Evolutionary conservation across 1,140 invertebrate species (phyloP).

Genomic region (Sycophaga agraensis): DNA sequence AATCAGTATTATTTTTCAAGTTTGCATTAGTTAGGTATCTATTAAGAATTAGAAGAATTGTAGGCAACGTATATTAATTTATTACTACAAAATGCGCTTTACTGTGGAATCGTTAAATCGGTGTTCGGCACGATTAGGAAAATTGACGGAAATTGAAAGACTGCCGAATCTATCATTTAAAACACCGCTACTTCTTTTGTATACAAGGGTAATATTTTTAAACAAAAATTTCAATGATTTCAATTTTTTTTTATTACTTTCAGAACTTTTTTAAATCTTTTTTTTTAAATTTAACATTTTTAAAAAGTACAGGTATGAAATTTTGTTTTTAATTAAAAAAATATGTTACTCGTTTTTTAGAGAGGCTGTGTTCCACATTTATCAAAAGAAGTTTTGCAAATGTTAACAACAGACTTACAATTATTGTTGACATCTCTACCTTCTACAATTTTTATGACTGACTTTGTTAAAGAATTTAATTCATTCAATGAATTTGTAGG

Average conservation of each 20-base stretch:
- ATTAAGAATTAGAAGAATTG: too few species aligned
- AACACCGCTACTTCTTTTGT: slow-evolving; percentile 60
- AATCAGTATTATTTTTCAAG: too few species aligned
- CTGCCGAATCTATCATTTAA: slow-evolving; percentile 51
- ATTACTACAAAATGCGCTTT: too few species aligned
- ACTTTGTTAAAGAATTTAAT: slow-evolving; percentile 57
- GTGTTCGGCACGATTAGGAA: slow-evolving; percentile 59
- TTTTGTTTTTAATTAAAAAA: slow-evolving; percentile 5
- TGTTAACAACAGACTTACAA: slow-evolving; percentile 56
- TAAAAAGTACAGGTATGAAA: background rate
- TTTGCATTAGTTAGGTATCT: too few species aligned
- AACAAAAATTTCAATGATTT: background rate
- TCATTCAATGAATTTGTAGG: slow-evolving; percentile 63
- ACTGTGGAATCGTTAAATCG: too few species aligned
- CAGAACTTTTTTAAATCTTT: background rate
- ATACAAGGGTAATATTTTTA: slow-evolving; percentile 56
- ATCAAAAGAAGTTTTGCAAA: slow-evolving; percentile 66
- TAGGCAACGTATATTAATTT: too few species aligned
- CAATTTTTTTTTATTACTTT: background rate
- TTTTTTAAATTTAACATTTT: background rate
- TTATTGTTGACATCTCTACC: slow-evolving; percentile 63
- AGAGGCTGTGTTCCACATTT: slow-evolving; percentile 67
- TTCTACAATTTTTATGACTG: slow-evolving; percentile 59
- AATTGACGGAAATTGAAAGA: slow-evolving; percentile 54
- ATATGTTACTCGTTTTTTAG: slow-evolving; percentile 40